Evolutionary conservation across 1,140 invertebrate species (phyloP), one percentile per base, ranked within the genome.

Genomic region (Pachypsylla venusta): DNA sequence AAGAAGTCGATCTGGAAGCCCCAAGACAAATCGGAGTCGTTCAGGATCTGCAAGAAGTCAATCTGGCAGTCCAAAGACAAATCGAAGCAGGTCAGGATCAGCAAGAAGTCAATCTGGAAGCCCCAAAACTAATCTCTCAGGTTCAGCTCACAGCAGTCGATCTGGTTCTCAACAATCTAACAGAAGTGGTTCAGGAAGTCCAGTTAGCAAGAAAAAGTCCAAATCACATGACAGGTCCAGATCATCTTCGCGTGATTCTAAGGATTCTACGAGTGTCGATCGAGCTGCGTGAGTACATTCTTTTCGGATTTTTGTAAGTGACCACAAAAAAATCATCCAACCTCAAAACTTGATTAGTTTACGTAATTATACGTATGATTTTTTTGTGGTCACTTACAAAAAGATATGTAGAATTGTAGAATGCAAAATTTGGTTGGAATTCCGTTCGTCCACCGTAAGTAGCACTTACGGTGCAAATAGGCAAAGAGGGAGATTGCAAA

Each of bases 161-260:
- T 71, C 70, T 35, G 59, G 62, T 5, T 56, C 54, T 10, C 25
- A 19, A 25, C 61, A 60, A 22, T 60, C 57, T 16, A 63, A 56
- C 13, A 70, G 69, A 35, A 67, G 64, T 22, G 62, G 64, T 19
- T 71, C 70, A 28, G 59, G 61, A 5, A 58, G 30, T 14, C 24
- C 24, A 28, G 61, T 60, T 19, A 62, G 55, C 19, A 60, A 59
- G 25, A 56, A 54, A 0, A 64, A 63, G n/a, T 59, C 16, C 24
- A 10, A 2, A 22, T 71, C 70, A 28, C 58, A 61, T 10, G 56
- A 54, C 19, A 63, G 57, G 14, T 67, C 64, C 10, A 65, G 59
- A 42, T 69, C 64, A 14, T 59, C 58, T 1, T 60, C 59, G 54
- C 56, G 57, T 26, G 42, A 24, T 1, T 48, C 39, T 25, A 39